Base-by-base conservation (phyloP, 2,888 invertebrate species). In the Cheilosia urbana region DNA sequence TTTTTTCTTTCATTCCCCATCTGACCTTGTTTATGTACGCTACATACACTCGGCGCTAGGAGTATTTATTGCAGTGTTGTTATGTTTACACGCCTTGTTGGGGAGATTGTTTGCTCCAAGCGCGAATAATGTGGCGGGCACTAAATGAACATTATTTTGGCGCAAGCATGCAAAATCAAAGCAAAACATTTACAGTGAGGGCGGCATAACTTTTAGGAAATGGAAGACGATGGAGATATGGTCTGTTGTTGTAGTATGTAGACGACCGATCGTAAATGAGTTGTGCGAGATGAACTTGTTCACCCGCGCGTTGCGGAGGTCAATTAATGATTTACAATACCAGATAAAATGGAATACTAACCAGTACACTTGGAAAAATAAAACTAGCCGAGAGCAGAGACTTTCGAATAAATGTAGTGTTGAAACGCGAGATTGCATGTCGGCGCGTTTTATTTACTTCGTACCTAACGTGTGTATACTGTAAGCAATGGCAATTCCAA, bases 291-390 rank as follows among this genome's bases (percentile, higher is more conserved):
- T 62, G 60, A 77, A 69, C 68, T 58, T 58, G 17, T 60, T 47
- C 53, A 53, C 45, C 60, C 15, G 45, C 51, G 15, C 4, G 45
- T 45, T 37, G 21, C 15, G 53, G 19, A 53, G 62, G 68, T 68
- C 60, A 77, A 60, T 77, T 62, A 69, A 21, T 68, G 62, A 62
- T 62, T 45, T 30, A 42, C 60, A 62, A n/a, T 60, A 45, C 11
- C 76, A 45, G 34, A 17, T 73, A 30, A 27, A 55, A 42, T 4
- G 21, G 51, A 24, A 42, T 53, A 17, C 27, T 30, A 27, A 42
- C 37, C 37, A 37, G 37, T 37, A 13, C 15, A 24, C 49, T 6
- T 34, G 27, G 45, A 17, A 45, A 37, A 37, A 37, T 13, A 13
- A 13, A 37, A 37, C 37, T 13, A 37, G 13, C 4, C 4, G 37